phyloP scores from a whole-genome alignment of 2,888 invertebrate genomes.

The Pachliopta kotzebuea region DNA sequence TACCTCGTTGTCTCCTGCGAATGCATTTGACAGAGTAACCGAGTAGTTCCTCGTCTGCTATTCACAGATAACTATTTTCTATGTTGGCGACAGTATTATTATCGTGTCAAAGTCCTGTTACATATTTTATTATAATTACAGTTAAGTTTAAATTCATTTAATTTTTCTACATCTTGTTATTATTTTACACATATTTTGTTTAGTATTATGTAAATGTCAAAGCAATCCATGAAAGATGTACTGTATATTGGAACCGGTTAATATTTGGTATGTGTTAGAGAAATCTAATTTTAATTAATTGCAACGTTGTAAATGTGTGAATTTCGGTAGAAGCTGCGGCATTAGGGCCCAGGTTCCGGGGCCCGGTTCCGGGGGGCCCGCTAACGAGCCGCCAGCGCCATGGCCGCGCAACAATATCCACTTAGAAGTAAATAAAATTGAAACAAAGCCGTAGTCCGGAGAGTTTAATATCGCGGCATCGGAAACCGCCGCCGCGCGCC shows the following conservation, averaged over 20 bases:
- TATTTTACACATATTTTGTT: too few species aligned
- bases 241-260: too few species aligned
- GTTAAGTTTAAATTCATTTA: neutral
- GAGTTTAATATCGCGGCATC: constrained; percentile 48
- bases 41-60: neutral
- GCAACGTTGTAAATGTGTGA: constrained; percentile 11
- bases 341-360: constrained; percentile 9
- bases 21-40: constrained; percentile 6
- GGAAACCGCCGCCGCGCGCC: constrained; percentile 40
- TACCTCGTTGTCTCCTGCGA: neutral
- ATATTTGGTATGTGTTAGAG: neutral
- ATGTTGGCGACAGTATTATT: neutral
- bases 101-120: neutral
- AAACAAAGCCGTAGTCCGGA: constrained; percentile 47
- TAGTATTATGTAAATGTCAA: too few species aligned
- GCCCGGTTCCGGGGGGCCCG: constrained; percentile 10
- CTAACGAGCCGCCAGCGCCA: constrained; percentile 2
- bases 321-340: constrained; percentile 11
- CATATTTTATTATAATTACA: neutral
- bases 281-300: neutral
- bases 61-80: neutral
- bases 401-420: constrained; percentile 35
- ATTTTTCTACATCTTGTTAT: too few species aligned
- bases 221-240: too few species aligned
- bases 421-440: constrained; percentile 42